Percentiles rank a stretch among this genome's conserved stretches.
Conservation (phyloP, 2,797 vertebrate genomes). For the Gymnoscopelus braueri region DNA sequence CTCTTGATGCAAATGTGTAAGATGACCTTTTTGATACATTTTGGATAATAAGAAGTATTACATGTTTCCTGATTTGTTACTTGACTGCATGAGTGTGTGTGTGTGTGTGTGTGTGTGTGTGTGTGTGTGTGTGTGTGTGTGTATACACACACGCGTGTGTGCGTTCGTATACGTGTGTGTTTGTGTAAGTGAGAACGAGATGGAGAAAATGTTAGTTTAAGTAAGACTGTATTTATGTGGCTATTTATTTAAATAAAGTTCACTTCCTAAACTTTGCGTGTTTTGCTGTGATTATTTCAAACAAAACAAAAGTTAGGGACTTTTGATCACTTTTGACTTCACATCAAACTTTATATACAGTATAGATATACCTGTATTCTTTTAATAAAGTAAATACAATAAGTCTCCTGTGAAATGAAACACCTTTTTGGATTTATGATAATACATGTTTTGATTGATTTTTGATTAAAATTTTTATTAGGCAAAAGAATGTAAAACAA, state of each 20-base stretch:
- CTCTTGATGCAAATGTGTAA: conserved; percentile 67
- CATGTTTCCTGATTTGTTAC: conserved; percentile 70
- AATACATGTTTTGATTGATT: too few relatives aligned
- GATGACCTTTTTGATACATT: conserved; percentile 66
- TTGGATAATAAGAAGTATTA: conserved; percentile 68
- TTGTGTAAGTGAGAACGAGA: conserved; percentile 20
- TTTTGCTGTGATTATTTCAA: not conserved
- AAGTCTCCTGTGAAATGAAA: too few relatives aligned
- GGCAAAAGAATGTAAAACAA: too few relatives aligned
- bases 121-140: conserved; percentile 20
- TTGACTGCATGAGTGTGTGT: conserved; percentile 64
- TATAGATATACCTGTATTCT: not conserved
- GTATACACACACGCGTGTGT: not conserved
- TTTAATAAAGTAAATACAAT: too few relatives aligned
- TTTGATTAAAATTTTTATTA: too few relatives aligned
- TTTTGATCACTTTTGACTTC: too few relatives aligned
- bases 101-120: conserved; percentile 40
- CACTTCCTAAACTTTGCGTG: conserved; percentile 67
- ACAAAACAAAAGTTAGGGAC: too few relatives aligned
- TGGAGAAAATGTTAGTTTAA: conserved; percentile 48
- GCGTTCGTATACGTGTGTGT: not conserved
- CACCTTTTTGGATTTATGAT: too few relatives aligned
- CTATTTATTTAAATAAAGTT: conserved; percentile 88
- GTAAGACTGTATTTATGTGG: conserved; percentile 83
- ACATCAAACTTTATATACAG: too few relatives aligned